Base-by-base conservation (phyloP, 2,797 vertebrate species). In the Potorous gilbertii region DNA sequence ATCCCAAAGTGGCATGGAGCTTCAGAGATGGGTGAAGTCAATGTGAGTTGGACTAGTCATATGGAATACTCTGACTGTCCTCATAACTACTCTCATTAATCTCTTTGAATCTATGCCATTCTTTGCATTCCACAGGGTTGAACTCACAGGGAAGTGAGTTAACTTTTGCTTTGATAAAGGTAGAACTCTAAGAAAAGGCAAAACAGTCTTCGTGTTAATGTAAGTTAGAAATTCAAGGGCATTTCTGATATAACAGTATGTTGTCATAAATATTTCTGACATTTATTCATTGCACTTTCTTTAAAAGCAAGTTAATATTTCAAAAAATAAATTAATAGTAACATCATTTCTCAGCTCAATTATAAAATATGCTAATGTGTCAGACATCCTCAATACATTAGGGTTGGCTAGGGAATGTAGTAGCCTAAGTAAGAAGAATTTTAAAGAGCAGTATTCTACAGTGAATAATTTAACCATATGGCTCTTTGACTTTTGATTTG, bases 241-340 rank as follows among this genome's bases (percentile, higher is more conserved):
- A 97, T 12, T 91, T 95, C 96, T 97, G 95, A 96, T 90, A 96
- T 56, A 93, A 93, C 55, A 28, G 2, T 50, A 29, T 96, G 96
- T 97, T 97, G 66, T 92, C 97, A 94, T 97, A 96, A 62, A 97
- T 97, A 95, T 91, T 97, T 66, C 91, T 97, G 97, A 96, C 96
- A 96, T 56, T 95, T 97, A 97, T 94, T 96, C 96, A 96, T 95
- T 96, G 12, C 28, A 94, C 56, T 97, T 98, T 91, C 92, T 98
- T 96, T 95, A 97, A 97, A 98, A 98, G 93, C 94, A 97, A 95
- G 90, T 93, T 98, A 96, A 92, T 96, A 98, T 97, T 97, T 98
- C 95, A 97, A 96, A 97, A 96, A 96, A 98, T 96, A 96, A 97
- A 98, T 95, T 91, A 97, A 96, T 96, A 94, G 93, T 93, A 97